Base-by-base conservation (phyloP, 1,140 invertebrate species). In the Ooceraea biroi region DNA sequence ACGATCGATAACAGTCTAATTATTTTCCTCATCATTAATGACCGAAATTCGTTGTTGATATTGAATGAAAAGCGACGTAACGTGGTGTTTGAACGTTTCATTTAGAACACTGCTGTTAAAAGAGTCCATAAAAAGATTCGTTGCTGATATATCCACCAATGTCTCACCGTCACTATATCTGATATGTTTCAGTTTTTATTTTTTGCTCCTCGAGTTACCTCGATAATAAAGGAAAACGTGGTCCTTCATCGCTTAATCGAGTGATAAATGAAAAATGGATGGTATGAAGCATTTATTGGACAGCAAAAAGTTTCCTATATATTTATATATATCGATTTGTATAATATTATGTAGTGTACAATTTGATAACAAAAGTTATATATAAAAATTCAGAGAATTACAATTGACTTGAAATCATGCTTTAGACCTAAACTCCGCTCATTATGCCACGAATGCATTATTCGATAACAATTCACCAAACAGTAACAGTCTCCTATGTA, bases 101-200 rank as follows among this genome's bases (percentile, higher is more conserved):
- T 77, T 30, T 78, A 69, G 22, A 77, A 14, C 11, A 19, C 0
- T 19, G 19, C 52, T 44, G 10, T 69, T 48, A n/a, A n/a, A n/a
- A n/a, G n/a, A n/a, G 41, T 57, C n/a, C 52, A 12, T 66, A 78
- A 27, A 68, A 82, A 73, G 52, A 19, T 72, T n/a, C 68, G n/a
- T 48, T 82, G 52, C 14, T 27, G 41, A 73, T 60, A n/a, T 41
- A 11, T 30, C 12, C 27, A 60, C 22, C 66, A 58, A 46, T 80
- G 27, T 14, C n/a, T 74, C 7, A 14, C 63, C 14, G 12, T 1
- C 12, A 48, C 17, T 84, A 55, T 50, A 30, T 55, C 63, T 86
- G 85, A 86, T 86, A 86, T 86, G 85, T 86, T 72, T 71, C 25
- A 71, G 36, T 69, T 71, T 76, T 80, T 58, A 57, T 44, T 80